These are phyloP conservation scores for Lepus townsendii DNA, from an alignment of 2,797 vertebrate species.

Conservation along the genomic window DNA sequence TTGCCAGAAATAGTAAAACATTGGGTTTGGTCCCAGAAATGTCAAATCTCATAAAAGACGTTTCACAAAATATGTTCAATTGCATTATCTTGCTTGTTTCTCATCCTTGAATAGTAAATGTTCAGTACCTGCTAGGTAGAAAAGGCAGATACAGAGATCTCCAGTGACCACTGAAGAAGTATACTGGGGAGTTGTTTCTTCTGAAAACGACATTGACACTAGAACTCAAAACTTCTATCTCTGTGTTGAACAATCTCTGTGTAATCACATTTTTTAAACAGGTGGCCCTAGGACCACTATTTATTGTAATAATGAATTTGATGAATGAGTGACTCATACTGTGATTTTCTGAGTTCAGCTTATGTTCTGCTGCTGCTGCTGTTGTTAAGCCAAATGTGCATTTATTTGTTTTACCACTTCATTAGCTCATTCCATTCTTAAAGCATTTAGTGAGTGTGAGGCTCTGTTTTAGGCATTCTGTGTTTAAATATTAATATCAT, in stretches of 20 bases:
- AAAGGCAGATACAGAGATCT: neutral
- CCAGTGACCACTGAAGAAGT: neutral
- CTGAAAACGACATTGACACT: too few species aligned
- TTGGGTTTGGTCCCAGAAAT: slow-evolving; percentile 67
- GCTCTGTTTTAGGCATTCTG: neutral
- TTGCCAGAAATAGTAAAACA: slow-evolving; percentile 46
- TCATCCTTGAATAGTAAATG: slow-evolving; percentile 4
- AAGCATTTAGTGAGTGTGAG: neutral
- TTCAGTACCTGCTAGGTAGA: neutral
- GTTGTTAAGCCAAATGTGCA: neutral
- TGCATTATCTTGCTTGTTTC: slow-evolving; percentile 50
- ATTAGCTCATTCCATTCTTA: neutral
- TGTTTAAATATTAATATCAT: neutral
- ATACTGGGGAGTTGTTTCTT: neutral
- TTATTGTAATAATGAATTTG: neutral
- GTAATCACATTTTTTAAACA: neutral
- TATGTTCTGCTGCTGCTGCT: neutral
- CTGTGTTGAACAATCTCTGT: neutral
- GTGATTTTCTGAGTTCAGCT: neutral
- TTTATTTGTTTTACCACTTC: neutral
- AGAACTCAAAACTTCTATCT: neutral
- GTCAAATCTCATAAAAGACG: slow-evolving; percentile 63
- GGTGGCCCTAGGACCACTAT: fast-evolving
- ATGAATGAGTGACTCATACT: neutral
- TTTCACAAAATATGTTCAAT: slow-evolving; percentile 46